phyloP scores from a whole-genome alignment of 2,888 invertebrate genomes.

The Lithophane ornitopus region DNA sequence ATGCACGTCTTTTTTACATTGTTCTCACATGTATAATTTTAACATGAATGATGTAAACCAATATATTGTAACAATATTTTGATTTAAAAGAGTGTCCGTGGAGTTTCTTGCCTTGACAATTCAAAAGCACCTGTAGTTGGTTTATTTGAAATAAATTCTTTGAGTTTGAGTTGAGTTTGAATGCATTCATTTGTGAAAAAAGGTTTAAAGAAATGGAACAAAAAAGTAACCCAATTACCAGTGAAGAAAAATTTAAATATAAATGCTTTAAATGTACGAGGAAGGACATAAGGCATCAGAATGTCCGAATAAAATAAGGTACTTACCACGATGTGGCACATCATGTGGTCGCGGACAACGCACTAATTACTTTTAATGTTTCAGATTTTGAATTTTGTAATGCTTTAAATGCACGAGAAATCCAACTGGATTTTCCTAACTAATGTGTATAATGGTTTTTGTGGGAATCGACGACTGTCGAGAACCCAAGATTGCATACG shows the following conservation, averaged over 20 bases:
- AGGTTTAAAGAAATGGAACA: not conserved
- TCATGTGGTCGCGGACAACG: not conserved
- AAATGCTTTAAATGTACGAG: not conserved
- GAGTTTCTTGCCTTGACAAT: too few relatives aligned
- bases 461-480: too few relatives aligned
- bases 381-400: not conserved
- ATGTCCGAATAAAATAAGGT: not conserved
- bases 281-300: not conserved
- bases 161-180: too few relatives aligned
- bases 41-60: too few relatives aligned
- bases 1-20: too few relatives aligned
- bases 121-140: too few relatives aligned
- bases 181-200: not conserved
- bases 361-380: not conserved
- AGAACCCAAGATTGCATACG: too few relatives aligned
- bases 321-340: not conserved
- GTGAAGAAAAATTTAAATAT: not conserved
- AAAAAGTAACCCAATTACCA: not conserved
- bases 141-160: too few relatives aligned
- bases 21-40: too few relatives aligned
- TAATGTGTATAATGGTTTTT: too few relatives aligned
- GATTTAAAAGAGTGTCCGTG: too few relatives aligned
- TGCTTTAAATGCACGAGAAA: not conserved
- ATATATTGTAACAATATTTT: too few relatives aligned
- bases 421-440: not conserved